These are phyloP conservation scores for Aphidoletes aphidimyza DNA, from an alignment of 2,888 invertebrate genomes.

Conservation along the genomic window DNA sequence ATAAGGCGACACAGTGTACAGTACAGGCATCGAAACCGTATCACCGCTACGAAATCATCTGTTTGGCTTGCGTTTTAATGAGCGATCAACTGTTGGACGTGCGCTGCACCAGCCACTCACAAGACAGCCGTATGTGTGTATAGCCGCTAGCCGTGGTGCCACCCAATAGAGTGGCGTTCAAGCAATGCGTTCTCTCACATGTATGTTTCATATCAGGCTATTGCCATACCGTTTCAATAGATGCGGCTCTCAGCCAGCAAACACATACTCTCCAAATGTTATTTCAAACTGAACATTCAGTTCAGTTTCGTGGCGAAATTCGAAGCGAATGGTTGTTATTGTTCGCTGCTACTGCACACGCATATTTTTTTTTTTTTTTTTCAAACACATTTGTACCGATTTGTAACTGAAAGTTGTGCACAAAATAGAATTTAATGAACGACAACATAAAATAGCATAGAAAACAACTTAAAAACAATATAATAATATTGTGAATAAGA, in stretches of 20 bases:
- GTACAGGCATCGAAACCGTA: not conserved
- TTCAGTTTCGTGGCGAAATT: slow-evolving; percentile 46
- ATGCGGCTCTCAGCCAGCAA: not conserved
- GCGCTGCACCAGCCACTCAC: not conserved
- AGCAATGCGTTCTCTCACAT: not conserved
- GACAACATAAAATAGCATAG: not conserved
- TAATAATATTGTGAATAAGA: not conserved
- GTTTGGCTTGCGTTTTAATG: not conserved
- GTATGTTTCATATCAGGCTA: not conserved
- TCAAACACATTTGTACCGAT: too few relatives aligned
- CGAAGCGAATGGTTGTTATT: slow-evolving; percentile 1
- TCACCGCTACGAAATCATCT: slow-evolving; percentile 35
- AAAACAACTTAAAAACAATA: not conserved
- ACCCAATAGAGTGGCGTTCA: not conserved
- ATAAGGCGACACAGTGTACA: not conserved
- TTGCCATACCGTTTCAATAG: slow-evolving; percentile 3
- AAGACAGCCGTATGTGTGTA: too few relatives aligned
- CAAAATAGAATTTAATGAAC: not conserved
- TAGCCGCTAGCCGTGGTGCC: too few relatives aligned
- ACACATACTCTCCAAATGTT: not conserved
- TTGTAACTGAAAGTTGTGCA: not conserved
- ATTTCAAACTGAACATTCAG: not conserved
- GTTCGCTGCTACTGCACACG: slow-evolving; percentile 43
- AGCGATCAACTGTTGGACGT: slow-evolving; percentile 34
- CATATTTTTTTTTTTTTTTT: not conserved